Evolutionary conservation across 2,797 vertebrate species (phyloP).

Genomic region (Octomys mimax): DNA sequence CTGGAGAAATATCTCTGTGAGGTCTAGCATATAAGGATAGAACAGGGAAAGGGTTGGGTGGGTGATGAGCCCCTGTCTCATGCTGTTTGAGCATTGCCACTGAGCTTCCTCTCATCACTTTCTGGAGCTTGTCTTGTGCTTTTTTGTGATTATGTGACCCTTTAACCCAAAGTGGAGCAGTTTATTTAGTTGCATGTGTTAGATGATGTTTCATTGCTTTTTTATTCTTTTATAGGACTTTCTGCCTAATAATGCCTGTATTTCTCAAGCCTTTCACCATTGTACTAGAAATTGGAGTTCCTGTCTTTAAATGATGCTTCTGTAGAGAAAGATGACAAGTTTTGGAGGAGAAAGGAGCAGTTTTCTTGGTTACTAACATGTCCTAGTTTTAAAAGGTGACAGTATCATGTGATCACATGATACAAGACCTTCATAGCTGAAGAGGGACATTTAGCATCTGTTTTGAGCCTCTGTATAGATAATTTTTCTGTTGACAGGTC

Average conservation of each 20-base stretch:
- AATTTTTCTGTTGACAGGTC: background rate
- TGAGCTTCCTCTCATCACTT: conserved; percentile 31
- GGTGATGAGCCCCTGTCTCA: background rate
- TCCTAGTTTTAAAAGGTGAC: conserved; percentile 61
- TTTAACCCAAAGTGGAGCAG: conserved; percentile 66
- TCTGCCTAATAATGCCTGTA: background rate
- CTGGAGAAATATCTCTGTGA: conserved; percentile 70
- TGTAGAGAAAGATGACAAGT: conserved; percentile 13
- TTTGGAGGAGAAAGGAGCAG: conserved; percentile 22
- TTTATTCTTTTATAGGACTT: conserved; percentile 47
- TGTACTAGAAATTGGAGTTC: background rate
- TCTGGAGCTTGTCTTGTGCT: conserved; percentile 64
- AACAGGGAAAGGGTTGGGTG: background rate
- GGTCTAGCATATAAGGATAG: conserved; percentile 19
- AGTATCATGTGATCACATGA: background rate
- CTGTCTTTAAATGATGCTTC: conserved; percentile 70
- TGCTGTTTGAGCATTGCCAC: conserved; percentile 1
- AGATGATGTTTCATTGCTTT: conserved; percentile 58
- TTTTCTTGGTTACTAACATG: conserved; percentile 41
- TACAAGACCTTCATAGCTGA: background rate
- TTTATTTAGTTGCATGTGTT: conserved; percentile 57
- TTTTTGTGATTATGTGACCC: conserved; percentile 40
- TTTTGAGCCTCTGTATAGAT: background rate
- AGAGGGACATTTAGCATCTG: background rate
- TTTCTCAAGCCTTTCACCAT: conserved; percentile 65